A percentile compares a stretch with the other conserved stretches of the same genome.
These are phyloP conservation scores for Norana najaformis DNA, from an alignment of 2,888 invertebrate species.

Conservation along the genomic window DNA sequence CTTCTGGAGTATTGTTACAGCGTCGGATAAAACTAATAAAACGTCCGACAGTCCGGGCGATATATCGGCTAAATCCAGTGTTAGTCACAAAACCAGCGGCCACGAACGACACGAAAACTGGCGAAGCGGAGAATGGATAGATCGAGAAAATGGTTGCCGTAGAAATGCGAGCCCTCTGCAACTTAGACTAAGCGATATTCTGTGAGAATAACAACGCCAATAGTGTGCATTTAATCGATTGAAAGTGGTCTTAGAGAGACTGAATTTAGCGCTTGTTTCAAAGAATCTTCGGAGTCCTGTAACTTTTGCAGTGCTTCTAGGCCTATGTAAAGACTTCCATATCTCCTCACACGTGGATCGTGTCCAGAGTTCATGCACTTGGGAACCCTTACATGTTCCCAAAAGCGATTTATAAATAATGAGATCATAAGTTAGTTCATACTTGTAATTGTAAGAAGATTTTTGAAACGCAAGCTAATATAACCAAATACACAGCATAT, in stretches of 20 bases:
- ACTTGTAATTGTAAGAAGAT: too few species aligned
- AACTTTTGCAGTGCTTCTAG: not conserved
- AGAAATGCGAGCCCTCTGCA: not conserved
- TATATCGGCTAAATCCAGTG: not conserved
- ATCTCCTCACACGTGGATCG: too few species aligned
- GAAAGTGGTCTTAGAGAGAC: not conserved
- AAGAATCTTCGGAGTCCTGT: not conserved
- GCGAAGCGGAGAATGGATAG: not conserved
- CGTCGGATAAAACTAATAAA: conserved; percentile 14
- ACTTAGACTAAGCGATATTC: not conserved
- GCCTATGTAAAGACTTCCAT: not conserved
- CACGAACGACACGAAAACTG: not conserved
- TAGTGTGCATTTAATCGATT: not conserved
- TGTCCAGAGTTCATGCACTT: too few species aligned
- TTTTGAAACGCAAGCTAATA: too few species aligned
- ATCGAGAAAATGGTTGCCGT: not conserved
- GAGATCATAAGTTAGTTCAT: too few species aligned
- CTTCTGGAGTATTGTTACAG: not conserved
- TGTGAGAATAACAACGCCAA: not conserved
- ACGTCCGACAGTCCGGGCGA: not conserved
- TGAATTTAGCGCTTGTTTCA: not conserved
- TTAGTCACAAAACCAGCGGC: not conserved
- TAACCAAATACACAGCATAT: too few species aligned
- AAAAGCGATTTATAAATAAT: too few species aligned
- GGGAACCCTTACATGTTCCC: too few species aligned